Evolutionary conservation across 1,140 invertebrate species (phyloP).

Genomic region (Riptortus pedestris): DNA sequence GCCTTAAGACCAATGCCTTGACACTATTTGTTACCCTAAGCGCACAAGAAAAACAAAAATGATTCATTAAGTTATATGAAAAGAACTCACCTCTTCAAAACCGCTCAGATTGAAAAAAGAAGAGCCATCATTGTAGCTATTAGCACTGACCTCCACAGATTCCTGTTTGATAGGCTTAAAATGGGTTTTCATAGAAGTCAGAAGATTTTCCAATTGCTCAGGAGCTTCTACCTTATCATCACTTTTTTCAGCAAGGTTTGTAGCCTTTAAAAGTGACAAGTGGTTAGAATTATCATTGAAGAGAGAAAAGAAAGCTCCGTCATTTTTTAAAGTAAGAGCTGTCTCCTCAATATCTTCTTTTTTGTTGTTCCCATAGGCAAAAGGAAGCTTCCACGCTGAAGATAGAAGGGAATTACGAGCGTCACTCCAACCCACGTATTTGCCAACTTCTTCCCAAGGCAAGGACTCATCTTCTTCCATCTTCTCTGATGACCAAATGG

Average conservation of each 20-base stretch:
- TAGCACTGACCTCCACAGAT: constrained; percentile 35
- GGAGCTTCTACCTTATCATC: constrained; percentile 20
- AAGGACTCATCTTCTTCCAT: constrained; percentile 29
- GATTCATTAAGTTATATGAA: too few relatives aligned
- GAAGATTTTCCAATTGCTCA: constrained; percentile 48
- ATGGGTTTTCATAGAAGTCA: constrained; percentile 59
- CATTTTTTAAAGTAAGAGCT: constrained; percentile 23
- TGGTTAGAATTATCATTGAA: constrained; percentile 21
- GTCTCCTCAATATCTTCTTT: constrained; percentile 32
- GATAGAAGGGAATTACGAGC: constrained; percentile 25
- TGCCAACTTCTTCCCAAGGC: constrained; percentile 26
- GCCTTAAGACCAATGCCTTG: too few relatives aligned
- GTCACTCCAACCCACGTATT: constrained; percentile 31
- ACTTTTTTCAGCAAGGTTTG: background rate
- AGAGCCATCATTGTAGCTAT: constrained; percentile 31
- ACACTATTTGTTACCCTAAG: too few relatives aligned
- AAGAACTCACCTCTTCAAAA: constrained; percentile 19
- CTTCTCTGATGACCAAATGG: constrained; percentile 37
- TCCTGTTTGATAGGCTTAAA: constrained; percentile 61
- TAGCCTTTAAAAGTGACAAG: background rate
- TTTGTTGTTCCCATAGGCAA: constrained; percentile 23
- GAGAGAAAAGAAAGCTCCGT: constrained; percentile 28
- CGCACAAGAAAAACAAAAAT: too few relatives aligned
- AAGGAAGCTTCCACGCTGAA: constrained; percentile 26
- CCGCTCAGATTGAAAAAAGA: constrained; percentile 20